These are phyloP conservation scores for Platycheirus rosarum DNA, from an alignment of 2,888 invertebrate genomes.

Conservation along the genomic window DNA sequence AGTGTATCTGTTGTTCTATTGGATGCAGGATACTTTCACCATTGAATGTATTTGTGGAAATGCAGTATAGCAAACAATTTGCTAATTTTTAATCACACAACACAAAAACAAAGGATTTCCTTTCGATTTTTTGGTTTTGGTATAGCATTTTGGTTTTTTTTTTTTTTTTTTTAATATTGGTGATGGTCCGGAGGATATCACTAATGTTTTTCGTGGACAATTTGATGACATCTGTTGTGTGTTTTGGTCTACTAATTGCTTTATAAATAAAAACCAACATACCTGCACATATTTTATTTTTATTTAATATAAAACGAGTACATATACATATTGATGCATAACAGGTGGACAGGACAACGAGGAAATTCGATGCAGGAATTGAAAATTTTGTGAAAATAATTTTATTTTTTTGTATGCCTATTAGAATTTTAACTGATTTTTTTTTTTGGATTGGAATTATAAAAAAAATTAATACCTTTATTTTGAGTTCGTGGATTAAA, in stretches of 20 bases:
- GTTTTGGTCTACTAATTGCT: slow-evolving; percentile 59
- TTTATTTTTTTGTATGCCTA: too few relatives aligned
- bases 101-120: slow-evolving; percentile 46
- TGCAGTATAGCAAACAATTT: slow-evolving; percentile 42
- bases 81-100: slow-evolving; percentile 62
- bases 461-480: too few relatives aligned
- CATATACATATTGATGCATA: too few relatives aligned
- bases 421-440: too few relatives aligned
- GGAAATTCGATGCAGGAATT: too few relatives aligned
- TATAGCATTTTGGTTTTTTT: slow-evolving; percentile 28
- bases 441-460: too few relatives aligned
- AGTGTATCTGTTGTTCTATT: too few relatives aligned
- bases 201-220: slow-evolving; percentile 68
- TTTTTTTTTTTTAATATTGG: slow-evolving; percentile 17
- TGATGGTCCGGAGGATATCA: slow-evolving; percentile 43
- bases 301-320: background rate
- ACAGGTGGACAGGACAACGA: too few relatives aligned
- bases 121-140: slow-evolving; percentile 33
- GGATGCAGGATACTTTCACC: too few relatives aligned
- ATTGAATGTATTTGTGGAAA: background rate
- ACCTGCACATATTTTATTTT: too few relatives aligned
- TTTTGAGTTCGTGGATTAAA: too few relatives aligned
- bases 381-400: too few relatives aligned
- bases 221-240: slow-evolving; percentile 65
- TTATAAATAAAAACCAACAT: slow-evolving; percentile 6